These are phyloP conservation scores for Peribatodes rhomboidaria DNA, from an alignment of 2,888 invertebrate species.

Conservation along the genomic window DNA sequence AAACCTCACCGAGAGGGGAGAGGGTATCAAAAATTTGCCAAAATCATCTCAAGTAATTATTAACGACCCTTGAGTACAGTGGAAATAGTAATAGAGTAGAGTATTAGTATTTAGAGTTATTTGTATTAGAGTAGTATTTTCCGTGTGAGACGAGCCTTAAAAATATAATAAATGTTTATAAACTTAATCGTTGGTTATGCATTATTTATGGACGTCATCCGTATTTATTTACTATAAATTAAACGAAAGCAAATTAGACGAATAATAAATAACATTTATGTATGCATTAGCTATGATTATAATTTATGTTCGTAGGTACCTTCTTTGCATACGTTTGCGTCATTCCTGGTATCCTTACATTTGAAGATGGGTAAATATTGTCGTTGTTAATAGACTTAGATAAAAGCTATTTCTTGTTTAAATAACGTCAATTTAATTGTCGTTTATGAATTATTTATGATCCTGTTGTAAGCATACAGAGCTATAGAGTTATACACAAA, in stretches of 20 bases:
- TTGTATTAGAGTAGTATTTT: too few relatives aligned
- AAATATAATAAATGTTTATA: too few relatives aligned
- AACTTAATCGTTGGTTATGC: too few relatives aligned
- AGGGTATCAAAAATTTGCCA: too few relatives aligned
- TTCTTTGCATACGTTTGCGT: slow-evolving; percentile 27
- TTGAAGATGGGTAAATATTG: slow-evolving; percentile 38
- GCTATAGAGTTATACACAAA: slow-evolving; percentile 14
- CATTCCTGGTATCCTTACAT: slow-evolving; percentile 20
- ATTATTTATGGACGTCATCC: neutral
- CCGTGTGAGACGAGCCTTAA: too few relatives aligned
- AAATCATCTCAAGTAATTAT: too few relatives aligned
- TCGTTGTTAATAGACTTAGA: slow-evolving; percentile 32
- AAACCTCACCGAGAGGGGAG: too few relatives aligned
- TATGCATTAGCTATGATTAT: neutral
- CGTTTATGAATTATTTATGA: slow-evolving; percentile 32
- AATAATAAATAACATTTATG: slow-evolving; percentile 12
- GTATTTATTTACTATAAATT: neutral
- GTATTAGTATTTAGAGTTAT: too few relatives aligned
- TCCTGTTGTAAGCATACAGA: slow-evolving; percentile 6
- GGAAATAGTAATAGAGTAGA: too few relatives aligned
- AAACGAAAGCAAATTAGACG: neutral
- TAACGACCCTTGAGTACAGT: too few relatives aligned
- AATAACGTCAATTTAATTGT: slow-evolving; percentile 25
- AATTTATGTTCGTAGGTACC: neutral
- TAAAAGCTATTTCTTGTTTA: slow-evolving; percentile 33